Conservation (phyloP, 2,113 vertebrate species). For the Calyptomena viridis region DNA sequence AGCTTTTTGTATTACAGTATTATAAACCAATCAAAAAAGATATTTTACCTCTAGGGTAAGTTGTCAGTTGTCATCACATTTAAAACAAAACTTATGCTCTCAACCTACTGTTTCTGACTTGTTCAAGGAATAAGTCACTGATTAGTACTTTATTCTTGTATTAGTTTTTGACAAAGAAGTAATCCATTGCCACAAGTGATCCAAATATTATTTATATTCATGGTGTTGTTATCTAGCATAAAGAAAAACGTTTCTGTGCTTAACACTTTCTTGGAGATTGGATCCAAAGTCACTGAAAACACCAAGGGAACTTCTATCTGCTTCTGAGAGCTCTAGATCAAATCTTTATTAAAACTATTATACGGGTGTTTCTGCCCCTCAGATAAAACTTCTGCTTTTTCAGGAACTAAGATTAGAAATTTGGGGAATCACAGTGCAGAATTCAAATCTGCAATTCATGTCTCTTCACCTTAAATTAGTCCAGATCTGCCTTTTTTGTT, state of each 20-base stretch:
- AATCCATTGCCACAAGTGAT: neutral
- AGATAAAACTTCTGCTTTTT: neutral
- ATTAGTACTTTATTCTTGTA: neutral
- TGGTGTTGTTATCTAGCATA: neutral
- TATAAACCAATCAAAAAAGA: neutral
- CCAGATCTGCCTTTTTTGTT: neutral
- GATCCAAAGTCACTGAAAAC: neutral
- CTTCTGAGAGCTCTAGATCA: neutral
- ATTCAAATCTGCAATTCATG: neutral
- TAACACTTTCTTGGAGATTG: neutral
- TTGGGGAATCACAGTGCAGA: neutral
- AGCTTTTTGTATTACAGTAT: constrained; percentile 32
- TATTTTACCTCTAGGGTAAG: neutral
- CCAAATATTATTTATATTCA: constrained; percentile 25
- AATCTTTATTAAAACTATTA: neutral
- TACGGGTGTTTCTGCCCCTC: constrained; percentile 31
- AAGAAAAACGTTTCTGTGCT: neutral
- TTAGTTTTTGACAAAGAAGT: neutral
- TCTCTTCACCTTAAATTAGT: neutral
- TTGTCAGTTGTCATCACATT: neutral
- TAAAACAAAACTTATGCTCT: neutral
- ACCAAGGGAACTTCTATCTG: neutral
- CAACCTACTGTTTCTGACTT: neutral
- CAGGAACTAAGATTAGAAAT: neutral
- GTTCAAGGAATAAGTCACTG: neutral